A percentile compares a stretch with the other conserved stretches of the same genome.
Evolutionary conservation across 30 jellyfish, hydroid and myxozoan species (phyloP).

Genomic region (Chrysaora quinquecirrha): DNA sequence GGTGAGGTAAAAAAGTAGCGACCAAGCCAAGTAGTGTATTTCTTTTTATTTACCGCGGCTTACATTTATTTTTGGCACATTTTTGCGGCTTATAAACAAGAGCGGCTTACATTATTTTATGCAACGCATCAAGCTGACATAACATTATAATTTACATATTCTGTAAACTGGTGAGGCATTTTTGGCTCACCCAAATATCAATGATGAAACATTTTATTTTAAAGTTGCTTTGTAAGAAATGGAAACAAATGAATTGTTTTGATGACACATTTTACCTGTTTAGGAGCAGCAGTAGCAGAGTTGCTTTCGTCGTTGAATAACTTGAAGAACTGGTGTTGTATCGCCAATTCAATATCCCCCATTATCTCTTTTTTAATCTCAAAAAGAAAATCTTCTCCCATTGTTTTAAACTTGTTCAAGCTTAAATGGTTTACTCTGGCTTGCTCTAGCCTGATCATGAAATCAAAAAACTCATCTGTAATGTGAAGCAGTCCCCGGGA

Average conservation of each 20-base stretch:
- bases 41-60: neutral
- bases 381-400: neutral
- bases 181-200: neutral
- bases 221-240: neutral
- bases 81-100: neutral
- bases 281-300: neutral
- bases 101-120: neutral
- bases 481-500: slow-evolving; percentile 2
- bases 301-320: neutral
- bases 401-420: neutral
- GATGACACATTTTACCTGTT: slow-evolving; percentile 1
- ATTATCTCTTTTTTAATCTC: neutral
- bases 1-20: neutral
- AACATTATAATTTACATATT: neutral
- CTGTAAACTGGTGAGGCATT: neutral
- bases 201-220: neutral
- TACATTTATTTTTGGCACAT: neutral
- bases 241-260: no score
- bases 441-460: slow-evolving; percentile 1
- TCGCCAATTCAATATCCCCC: slow-evolving; percentile 2
- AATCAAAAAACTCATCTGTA: neutral
- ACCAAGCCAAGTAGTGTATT: neutral
- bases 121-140: neutral
- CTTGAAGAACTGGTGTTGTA: neutral
- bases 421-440: neutral